Evolutionary conservation across 2,888 invertebrate genomes (phyloP), one percentile per base, ranked within the genome.

Genomic region (Operophtera brumata): DNA sequence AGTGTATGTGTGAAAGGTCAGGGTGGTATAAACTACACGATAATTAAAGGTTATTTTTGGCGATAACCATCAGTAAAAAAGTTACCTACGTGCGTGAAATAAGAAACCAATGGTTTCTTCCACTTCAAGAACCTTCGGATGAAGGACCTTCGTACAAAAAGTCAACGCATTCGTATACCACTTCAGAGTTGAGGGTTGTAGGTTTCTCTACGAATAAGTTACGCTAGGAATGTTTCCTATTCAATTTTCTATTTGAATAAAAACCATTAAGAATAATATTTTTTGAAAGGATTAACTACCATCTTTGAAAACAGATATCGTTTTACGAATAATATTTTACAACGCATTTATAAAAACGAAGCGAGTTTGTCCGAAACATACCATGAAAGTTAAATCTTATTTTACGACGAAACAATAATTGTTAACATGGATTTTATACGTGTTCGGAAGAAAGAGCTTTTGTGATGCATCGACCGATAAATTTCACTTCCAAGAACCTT

Each of bases 21-120:
- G 82, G 89, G 89, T 73, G 77, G 81, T 82, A 77, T 82, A 84
- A 84, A 86, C 86, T 82, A 84, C 84, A 83, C 82, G 78, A 87
- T 88, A 90, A 90, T 90, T 90, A 90, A 89, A 90, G 88, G 89
- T 89, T 89, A 88, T 88, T 88, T 89, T 87, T 86, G 85, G 82
- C 82, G 89, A 89, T 89, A 88, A 84, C 84, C 85, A 89, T 88
- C 89, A 82, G 84, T 83, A 82, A 86, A 87, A 85, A 86, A 82
- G 87, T 86, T 83, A 86, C 85, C 80, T 83, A 82, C 86, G 77
- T 82, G 80, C 67, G 71, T 78, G 80, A 82, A 84, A 82, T 82
- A 86, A 88, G 87, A 87, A 84, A 75, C 70, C 77, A 81, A 80
- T 85, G 84, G 77, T 76, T n/a, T n/a, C n/a, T n/a, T 71, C 72